Conservation (phyloP, 2,888 invertebrate species). For the Drosophila imparisetae region DNA sequence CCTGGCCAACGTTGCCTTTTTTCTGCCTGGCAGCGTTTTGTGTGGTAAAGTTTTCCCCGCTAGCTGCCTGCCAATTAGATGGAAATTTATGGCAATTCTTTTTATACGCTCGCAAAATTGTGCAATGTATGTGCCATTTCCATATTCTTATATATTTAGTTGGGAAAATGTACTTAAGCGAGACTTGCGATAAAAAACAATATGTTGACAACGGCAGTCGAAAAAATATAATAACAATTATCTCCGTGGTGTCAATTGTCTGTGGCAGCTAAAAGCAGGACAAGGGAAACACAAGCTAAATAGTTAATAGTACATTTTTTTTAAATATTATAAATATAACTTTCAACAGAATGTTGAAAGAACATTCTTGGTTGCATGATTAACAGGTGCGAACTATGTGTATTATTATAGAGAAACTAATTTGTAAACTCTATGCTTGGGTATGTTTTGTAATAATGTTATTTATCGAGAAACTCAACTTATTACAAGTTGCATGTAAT, state of each 20-base stretch:
- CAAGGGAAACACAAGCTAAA: neutral
- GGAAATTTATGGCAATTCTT: constrained; percentile 69
- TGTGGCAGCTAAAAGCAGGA: neutral
- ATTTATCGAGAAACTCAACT: neutral
- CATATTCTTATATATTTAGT: neutral
- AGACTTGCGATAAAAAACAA: neutral
- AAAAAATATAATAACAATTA: neutral
- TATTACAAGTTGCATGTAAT: constrained; percentile 9
- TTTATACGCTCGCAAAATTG: constrained; percentile 19
- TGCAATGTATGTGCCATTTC: constrained; percentile 33
- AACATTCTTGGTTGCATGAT: neutral
- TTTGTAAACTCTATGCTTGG: neutral
- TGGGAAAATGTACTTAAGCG: constrained; percentile 3
- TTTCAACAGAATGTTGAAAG: neutral
- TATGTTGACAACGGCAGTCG: neutral
- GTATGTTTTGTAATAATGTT: neutral
- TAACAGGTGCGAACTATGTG: neutral
- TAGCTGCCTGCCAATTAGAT: constrained; percentile 75
- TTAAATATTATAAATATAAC: neutral
- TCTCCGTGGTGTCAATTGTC: neutral
- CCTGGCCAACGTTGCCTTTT: constrained; percentile 28
- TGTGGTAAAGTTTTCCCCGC: constrained; percentile 46
- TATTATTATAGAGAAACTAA: neutral
- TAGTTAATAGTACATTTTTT: neutral
- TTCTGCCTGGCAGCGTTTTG: constrained; percentile 39